Evolutionary conservation across 2,888 invertebrate genomes (phyloP).

Genomic region (Nomada lathburiana): DNA sequence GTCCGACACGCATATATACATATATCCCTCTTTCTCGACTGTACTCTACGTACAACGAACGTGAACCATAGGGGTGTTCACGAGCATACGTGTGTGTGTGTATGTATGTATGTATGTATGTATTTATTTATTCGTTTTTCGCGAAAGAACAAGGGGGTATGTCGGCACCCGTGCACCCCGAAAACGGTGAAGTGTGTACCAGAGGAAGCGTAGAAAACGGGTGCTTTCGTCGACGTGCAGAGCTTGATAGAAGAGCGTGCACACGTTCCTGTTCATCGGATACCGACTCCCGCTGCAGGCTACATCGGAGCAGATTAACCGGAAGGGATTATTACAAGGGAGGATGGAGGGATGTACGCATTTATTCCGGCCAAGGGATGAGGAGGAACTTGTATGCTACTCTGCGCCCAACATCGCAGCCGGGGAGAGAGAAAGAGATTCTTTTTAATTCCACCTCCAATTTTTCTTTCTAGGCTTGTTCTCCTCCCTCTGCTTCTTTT

Average conservation of each 20-base stretch:
- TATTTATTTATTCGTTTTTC: slow-evolving; percentile 73
- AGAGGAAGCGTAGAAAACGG: slow-evolving; percentile 56
- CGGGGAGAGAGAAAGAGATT: slow-evolving; percentile 49
- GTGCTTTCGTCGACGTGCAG: slow-evolving; percentile 67
- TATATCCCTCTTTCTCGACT: slow-evolving; percentile 41
- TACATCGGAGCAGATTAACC: slow-evolving; percentile 80
- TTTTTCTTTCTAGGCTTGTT: slow-evolving; percentile 34
- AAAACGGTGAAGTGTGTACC: slow-evolving; percentile 66
- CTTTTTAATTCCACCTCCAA: slow-evolving; percentile 70
- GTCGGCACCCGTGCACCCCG: slow-evolving; percentile 32
- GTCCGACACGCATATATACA: background rate
- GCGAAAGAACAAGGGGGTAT: slow-evolving; percentile 56
- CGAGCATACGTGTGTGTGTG: background rate
- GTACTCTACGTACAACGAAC: slow-evolving; percentile 18
- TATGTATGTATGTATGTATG: background rate
- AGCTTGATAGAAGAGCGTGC: slow-evolving; percentile 59
- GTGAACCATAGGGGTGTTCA: slow-evolving; percentile 9
- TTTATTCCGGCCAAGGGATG: slow-evolving; percentile 76
- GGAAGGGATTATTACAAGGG: slow-evolving; percentile 79
- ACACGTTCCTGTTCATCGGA: slow-evolving; percentile 70
- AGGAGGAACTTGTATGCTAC: slow-evolving; percentile 67
- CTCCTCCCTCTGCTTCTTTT: background rate
- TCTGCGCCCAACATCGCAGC: slow-evolving; percentile 51
- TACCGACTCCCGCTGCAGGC: slow-evolving; percentile 73
- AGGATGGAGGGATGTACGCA: slow-evolving; percentile 75